Evolutionary conservation across 2,797 vertebrate species (phyloP).

Genomic region (Podargus strigoides): DNA sequence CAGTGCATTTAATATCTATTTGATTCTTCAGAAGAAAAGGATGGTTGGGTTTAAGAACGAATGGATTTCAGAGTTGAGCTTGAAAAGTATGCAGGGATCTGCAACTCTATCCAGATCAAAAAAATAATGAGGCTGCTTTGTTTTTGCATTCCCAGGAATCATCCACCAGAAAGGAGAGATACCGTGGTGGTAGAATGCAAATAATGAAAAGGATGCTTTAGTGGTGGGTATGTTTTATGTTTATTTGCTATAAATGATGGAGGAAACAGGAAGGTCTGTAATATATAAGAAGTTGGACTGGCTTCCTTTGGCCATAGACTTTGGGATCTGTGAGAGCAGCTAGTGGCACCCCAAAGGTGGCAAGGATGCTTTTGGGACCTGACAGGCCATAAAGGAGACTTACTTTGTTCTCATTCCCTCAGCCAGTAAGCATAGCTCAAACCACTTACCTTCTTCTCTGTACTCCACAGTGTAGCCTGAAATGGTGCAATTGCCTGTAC

Average conservation of each 20-base stretch:
- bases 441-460: conserved; percentile 86
- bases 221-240: neutral
- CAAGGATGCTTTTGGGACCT: neutral
- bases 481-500: conserved; percentile 89
- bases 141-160: neutral
- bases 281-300: neutral
- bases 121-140: neutral
- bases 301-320: neutral
- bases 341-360: neutral
- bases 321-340: neutral
- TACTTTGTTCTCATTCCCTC: neutral
- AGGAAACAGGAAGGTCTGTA: neutral
- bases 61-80: neutral
- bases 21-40: neutral
- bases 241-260: neutral
- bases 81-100: neutral
- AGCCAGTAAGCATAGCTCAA: neutral
- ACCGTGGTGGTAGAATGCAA: neutral
- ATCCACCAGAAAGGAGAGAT: neutral
- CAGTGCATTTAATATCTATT: neutral
- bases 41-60: neutral
- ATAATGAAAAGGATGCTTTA: neutral
- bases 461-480: conserved; percentile 95
- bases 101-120: neutral
- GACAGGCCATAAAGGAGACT: neutral